Conservation (phyloP, 2,113 vertebrate genomes). For the Barnardius zonarius region DNA sequence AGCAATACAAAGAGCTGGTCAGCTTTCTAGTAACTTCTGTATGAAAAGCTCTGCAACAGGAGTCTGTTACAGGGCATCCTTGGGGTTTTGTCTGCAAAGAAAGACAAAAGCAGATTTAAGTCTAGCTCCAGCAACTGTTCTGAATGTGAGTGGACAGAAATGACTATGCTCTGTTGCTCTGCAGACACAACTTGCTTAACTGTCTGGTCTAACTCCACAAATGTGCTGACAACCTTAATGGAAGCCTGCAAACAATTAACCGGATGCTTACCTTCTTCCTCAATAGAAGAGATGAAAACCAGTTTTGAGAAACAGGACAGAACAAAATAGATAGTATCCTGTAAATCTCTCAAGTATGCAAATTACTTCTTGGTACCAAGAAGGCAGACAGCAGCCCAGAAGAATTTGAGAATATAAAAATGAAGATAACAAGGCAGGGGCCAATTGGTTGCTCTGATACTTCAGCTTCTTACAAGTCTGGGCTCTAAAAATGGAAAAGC, state of each 20-base stretch:
- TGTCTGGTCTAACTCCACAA: background rate
- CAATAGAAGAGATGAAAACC: background rate
- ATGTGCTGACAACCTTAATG: background rate
- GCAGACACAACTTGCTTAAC: background rate
- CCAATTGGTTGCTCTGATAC: background rate
- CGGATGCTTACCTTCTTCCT: background rate
- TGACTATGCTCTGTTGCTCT: background rate
- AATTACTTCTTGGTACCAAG: background rate
- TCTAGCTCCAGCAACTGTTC: background rate
- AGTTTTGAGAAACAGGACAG: background rate
- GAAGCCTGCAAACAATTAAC: background rate
- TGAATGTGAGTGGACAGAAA: background rate
- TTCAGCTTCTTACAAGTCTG: background rate
- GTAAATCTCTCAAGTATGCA: background rate
- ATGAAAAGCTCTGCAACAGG: background rate
- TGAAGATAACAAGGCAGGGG: background rate
- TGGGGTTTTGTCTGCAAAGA: background rate
- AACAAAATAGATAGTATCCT: background rate
- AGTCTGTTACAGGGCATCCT: background rate
- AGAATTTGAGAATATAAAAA: background rate
- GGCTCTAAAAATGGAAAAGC: background rate
- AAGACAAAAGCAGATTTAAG: background rate
- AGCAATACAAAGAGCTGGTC: background rate
- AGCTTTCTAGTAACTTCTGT: background rate
- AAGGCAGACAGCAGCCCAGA: background rate